Conservation (phyloP, 1,140 invertebrate species). For the Drosophila novamexicana region DNA sequence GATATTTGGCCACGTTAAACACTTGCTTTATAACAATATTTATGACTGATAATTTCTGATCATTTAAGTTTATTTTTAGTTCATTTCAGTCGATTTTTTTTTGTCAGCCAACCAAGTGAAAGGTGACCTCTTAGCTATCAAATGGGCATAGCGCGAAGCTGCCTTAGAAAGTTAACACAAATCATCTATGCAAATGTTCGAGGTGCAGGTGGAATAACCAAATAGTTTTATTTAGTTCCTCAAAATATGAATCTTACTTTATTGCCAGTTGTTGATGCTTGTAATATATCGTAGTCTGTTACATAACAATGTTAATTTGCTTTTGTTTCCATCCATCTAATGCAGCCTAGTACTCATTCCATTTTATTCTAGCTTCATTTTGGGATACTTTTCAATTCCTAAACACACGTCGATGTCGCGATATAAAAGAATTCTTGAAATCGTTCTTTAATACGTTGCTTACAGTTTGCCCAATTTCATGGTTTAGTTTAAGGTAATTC, state of each 20-base stretch:
- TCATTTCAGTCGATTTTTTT: slow-evolving; percentile 26
- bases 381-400: too few species aligned
- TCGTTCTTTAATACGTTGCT: too few species aligned
- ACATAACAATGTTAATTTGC: too few species aligned
- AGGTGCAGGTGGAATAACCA: slow-evolving; percentile 3
- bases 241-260: background rate
- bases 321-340: too few species aligned
- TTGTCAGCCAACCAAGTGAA: slow-evolving; percentile 43
- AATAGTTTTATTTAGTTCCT: background rate
- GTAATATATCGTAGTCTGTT: too few species aligned
- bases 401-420: too few species aligned
- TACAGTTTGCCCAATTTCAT: too few species aligned
- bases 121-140: slow-evolving; percentile 27
- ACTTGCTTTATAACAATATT: slow-evolving; percentile 65
- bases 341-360: too few species aligned
- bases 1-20: slow-evolving; percentile 44
- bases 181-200: slow-evolving; percentile 12
- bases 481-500: too few species aligned
- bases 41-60: slow-evolving; percentile 65
- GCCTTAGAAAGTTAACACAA: slow-evolving; percentile 48
- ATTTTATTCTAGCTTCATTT: too few species aligned
- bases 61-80: slow-evolving; percentile 46
- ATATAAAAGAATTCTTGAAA: too few species aligned
- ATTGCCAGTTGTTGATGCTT: too few species aligned
- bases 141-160: background rate